phyloP scores from a whole-genome alignment of 1,140 invertebrate species.

The Tetraneura akinire region DNA sequence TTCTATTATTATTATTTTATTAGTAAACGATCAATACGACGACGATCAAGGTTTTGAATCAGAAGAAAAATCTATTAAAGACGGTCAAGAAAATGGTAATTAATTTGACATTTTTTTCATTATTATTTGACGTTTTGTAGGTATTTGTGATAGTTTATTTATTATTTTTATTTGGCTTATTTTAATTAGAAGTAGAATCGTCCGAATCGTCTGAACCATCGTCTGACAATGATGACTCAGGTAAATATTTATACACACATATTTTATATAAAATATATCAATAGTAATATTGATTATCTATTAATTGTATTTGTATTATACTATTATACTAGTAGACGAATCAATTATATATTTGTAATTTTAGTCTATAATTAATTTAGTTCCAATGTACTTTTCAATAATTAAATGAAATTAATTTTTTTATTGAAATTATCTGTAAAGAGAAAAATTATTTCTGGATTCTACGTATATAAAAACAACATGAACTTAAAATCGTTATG shows the following conservation, averaged over 20 bases:
- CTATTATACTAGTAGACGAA: no score
- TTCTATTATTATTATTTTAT: conserved; percentile 35
- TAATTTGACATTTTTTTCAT: not conserved
- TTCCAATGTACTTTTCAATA: no score
- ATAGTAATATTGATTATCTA: no score
- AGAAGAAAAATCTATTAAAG: conserved; percentile 4
- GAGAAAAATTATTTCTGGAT: no score
- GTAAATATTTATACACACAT: conserved; percentile 16
- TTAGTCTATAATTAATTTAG: no score
- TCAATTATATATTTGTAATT: no score
- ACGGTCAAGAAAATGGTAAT: conserved; percentile 23
- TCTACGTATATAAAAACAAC: no score
- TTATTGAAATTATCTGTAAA: no score
- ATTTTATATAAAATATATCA: not conserved
- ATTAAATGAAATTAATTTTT: no score
- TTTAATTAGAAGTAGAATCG: conserved; percentile 28
- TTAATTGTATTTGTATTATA: no score
- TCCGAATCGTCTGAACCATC: conserved; percentile 38
- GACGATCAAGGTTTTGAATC: conserved; percentile 36
- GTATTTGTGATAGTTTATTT: not conserved
- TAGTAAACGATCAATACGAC: conserved; percentile 44
- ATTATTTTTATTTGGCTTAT: conserved; percentile 37
- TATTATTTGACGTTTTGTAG: not conserved
- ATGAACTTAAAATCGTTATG: no score
- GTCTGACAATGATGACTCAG: conserved; percentile 41